Percentiles rank a stretch among this genome's conserved stretches.
phyloP scores from a whole-genome alignment of 2,888 invertebrate genomes.

The Andricus curvator region DNA sequence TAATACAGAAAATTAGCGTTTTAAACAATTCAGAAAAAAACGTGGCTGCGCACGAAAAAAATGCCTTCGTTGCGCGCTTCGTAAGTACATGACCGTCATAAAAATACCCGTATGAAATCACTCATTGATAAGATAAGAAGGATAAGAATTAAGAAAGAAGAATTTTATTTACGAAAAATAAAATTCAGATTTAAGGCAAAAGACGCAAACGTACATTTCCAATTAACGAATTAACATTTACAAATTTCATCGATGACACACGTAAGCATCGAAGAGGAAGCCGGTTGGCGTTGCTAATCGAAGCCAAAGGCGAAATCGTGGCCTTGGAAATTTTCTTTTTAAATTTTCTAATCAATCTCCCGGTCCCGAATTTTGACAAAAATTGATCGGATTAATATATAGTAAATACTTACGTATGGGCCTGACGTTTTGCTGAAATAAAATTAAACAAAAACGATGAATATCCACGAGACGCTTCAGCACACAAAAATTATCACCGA shows the following conservation, averaged over 20 bases:
- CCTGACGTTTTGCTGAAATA: constrained; percentile 57
- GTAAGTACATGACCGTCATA: too few species aligned
- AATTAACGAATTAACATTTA: neutral
- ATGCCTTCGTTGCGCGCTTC: neutral
- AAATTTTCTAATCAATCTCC: neutral
- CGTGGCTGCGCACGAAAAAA: neutral
- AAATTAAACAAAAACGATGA: constrained; percentile 56
- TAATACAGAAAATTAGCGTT: neutral
- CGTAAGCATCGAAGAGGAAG: neutral
- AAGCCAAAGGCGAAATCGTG: neutral
- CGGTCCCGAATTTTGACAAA: neutral
- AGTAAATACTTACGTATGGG: constrained; percentile 51
- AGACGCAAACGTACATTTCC: neutral
- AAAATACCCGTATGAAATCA: neutral
- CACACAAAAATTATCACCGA: constrained; percentile 11
- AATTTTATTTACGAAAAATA: neutral
- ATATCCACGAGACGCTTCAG: constrained; percentile 47
- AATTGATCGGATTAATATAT: neutral
- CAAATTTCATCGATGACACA: neutral
- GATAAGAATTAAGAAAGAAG: neutral
- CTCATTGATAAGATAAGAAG: neutral
- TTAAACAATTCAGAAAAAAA: neutral
- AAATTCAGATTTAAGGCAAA: neutral
- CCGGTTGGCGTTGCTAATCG: neutral
- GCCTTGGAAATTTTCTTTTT: neutral